A percentile compares a stretch with the other conserved stretches of the same genome.
phyloP scores from a whole-genome alignment of 2,797 vertebrate species.

The Gorsachius magnificus region DNA sequence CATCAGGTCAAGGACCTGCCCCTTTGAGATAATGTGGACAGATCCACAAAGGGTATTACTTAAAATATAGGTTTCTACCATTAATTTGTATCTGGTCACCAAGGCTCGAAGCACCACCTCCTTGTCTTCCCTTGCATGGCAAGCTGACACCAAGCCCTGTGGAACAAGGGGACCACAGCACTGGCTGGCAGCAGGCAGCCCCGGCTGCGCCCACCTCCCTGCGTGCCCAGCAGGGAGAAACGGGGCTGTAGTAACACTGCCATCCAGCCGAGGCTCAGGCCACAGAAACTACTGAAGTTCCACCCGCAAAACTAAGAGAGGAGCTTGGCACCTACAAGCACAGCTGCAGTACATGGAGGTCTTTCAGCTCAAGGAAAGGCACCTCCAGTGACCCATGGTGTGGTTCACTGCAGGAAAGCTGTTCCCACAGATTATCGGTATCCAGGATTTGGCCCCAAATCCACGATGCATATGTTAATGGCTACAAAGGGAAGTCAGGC shows the following conservation, averaged over 20 bases:
- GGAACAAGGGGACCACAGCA: rapidly evolving
- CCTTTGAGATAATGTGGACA: not conserved
- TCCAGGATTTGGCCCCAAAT: not conserved
- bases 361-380: not conserved
- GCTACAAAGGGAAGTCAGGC: not conserved
- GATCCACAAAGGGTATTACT: not conserved
- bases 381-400: not conserved
- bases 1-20: not conserved
- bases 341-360: not conserved
- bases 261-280: not conserved
- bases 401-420: not conserved
- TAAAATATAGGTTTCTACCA: not conserved
- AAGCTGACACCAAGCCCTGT: not conserved
- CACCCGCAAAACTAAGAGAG: not conserved
- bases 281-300: not conserved
- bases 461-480: not conserved
- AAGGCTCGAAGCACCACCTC: not conserved
- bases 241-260: not conserved
- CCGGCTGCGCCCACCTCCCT: not conserved
- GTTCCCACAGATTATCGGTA: not conserved
- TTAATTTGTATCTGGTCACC: not conserved
- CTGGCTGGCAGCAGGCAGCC: not conserved
- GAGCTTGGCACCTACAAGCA: not conserved
- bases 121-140: not conserved
- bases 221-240: not conserved